These are phyloP conservation scores for Lithosia quadra DNA, from an alignment of 2,888 invertebrate genomes.

Conservation along the genomic window DNA sequence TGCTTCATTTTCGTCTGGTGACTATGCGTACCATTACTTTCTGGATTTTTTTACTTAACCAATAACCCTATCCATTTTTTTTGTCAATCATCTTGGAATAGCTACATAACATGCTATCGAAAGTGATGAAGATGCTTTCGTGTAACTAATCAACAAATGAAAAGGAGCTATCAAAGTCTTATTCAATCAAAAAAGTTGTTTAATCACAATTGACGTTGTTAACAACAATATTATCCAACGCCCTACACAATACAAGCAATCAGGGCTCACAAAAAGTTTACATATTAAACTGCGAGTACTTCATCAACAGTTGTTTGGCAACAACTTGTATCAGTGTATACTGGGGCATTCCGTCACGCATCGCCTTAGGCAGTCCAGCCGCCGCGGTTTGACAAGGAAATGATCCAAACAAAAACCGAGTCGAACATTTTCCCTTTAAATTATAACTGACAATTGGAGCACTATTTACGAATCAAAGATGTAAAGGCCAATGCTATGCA, in stretches of 20 bases:
- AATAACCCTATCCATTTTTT: neutral
- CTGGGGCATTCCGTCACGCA: slow-evolving; percentile 69
- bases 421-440: slow-evolving; percentile 35
- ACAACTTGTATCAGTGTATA: slow-evolving; percentile 44
- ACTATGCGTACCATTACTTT: too few species aligned
- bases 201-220: slow-evolving; percentile 44
- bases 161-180: slow-evolving; percentile 34
- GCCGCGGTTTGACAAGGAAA: slow-evolving; percentile 61
- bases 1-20: too few species aligned
- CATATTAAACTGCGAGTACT: slow-evolving; percentile 45
- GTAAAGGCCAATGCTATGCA: slow-evolving; percentile 40
- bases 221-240: slow-evolving; percentile 50
- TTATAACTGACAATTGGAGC: slow-evolving; percentile 51
- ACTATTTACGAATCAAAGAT: slow-evolving; percentile 48
- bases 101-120: slow-evolving; percentile 7
- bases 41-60: neutral
- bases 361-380: slow-evolving; percentile 50
- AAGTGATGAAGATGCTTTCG: slow-evolving; percentile 16
- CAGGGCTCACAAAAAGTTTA: slow-evolving; percentile 51
- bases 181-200: slow-evolving; percentile 31
- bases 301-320: slow-evolving; percentile 61
- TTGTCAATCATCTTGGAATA: too few species aligned
- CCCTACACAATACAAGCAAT: slow-evolving; percentile 66
- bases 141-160: slow-evolving; percentile 36
- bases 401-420: slow-evolving; percentile 59